phyloP scores from a whole-genome alignment of 2,797 vertebrate species.

The Sebastes oblongus region DNA sequence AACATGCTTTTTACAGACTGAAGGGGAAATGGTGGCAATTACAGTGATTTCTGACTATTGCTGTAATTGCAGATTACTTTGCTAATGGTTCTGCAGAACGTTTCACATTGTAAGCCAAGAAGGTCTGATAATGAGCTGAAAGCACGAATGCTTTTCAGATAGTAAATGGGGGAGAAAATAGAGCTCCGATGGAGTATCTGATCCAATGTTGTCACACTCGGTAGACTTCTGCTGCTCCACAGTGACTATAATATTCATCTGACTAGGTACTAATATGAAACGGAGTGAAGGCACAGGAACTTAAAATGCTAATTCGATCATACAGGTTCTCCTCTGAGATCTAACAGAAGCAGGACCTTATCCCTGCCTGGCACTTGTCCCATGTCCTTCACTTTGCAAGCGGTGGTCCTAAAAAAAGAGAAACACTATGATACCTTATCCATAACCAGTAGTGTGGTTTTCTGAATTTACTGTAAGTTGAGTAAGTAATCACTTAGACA shows the following conservation, averaged over 20 bases:
- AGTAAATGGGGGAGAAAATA: slow-evolving; percentile 42
- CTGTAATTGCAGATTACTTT: slow-evolving; percentile 72
- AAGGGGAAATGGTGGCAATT: slow-evolving; percentile 67
- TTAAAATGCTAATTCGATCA: slow-evolving; percentile 31
- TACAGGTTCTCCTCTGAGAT: not conserved
- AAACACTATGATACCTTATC: not conserved
- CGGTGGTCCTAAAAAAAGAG: not conserved
- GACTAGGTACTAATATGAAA: slow-evolving; percentile 5
- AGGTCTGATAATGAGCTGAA: slow-evolving; percentile 66
- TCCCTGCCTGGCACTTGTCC: not conserved
- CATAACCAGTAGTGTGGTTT: not conserved
- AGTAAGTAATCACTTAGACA: not conserved
- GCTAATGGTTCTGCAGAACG: slow-evolving; percentile 63
- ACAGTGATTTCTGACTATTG: slow-evolving; percentile 68
- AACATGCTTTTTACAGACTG: slow-evolving; percentile 57
- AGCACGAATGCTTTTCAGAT: slow-evolving; percentile 53
- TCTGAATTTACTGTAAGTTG: not conserved
- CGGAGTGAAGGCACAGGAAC: not conserved
- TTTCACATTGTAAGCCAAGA: slow-evolving; percentile 54
- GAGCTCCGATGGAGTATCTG: slow-evolving; percentile 16
- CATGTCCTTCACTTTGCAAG: not conserved
- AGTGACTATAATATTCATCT: slow-evolving; percentile 14
- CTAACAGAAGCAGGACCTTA: not conserved
- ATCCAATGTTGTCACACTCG: slow-evolving; percentile 31
- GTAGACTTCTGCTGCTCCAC: slow-evolving; percentile 20